Percentiles rank a stretch among this genome's conserved stretches.
Conservation (phyloP, 2,797 vertebrate genomes). For the Chaetophractus vellerosus region DNA sequence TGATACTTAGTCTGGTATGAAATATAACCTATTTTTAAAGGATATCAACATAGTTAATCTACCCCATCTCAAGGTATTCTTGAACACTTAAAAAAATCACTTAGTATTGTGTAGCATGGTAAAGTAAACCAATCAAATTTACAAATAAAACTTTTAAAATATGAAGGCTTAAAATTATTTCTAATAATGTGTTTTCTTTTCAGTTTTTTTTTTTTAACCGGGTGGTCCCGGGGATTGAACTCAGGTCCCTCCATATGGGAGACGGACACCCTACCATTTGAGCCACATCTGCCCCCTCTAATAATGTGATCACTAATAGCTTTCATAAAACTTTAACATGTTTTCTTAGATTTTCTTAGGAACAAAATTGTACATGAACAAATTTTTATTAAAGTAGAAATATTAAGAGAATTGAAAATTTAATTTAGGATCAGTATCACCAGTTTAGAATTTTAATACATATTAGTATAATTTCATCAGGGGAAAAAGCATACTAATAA, state of each 20-base stretch:
- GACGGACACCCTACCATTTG: too few relatives aligned
- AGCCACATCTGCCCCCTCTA: too few relatives aligned
- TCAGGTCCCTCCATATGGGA: too few relatives aligned
- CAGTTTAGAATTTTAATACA: background rate
- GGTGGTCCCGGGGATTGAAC: too few relatives aligned
- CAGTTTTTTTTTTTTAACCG: too few relatives aligned
- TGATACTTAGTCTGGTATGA: background rate
- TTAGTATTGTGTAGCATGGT: background rate
- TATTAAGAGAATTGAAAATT: background rate
- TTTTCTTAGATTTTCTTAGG: background rate
- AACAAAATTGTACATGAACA: background rate
- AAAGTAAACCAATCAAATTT: background rate
- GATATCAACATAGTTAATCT: background rate
- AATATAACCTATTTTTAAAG: conserved; percentile 14
- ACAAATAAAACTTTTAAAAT: conserved; percentile 54
- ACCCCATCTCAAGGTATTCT: background rate
- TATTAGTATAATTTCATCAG: background rate
- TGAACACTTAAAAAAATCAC: background rate
- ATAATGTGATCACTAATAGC: background rate
- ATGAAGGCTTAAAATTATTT: conserved; percentile 6
- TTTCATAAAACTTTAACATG: background rate
- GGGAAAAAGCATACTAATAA: background rate
- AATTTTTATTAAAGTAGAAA: background rate
- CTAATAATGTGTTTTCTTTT: too few relatives aligned
- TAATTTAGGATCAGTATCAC: background rate